Evolutionary conservation across 1,140 invertebrate species (phyloP).

Genomic region (Atta colombica): DNA sequence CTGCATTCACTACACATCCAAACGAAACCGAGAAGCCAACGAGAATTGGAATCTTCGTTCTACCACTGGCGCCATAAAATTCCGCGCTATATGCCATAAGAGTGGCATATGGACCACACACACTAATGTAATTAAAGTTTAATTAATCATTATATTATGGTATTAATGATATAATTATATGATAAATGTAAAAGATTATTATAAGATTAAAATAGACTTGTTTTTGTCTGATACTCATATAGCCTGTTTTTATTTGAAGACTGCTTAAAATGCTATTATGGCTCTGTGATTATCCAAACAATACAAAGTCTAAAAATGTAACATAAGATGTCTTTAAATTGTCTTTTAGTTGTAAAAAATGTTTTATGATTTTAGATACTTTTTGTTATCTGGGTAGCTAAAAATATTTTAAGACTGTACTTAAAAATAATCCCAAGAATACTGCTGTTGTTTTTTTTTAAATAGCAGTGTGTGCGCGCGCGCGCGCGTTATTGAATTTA

Average conservation of each 20-base stretch:
- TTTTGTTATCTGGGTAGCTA: too few relatives aligned
- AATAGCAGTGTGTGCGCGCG: neutral
- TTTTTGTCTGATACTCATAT: neutral
- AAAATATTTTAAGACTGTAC: too few relatives aligned
- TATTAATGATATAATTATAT: too few relatives aligned
- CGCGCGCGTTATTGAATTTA: neutral
- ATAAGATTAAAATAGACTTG: neutral
- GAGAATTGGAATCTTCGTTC: conserved; percentile 89
- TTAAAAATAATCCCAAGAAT: too few relatives aligned
- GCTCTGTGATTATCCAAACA: too few relatives aligned
- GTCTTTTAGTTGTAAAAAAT: too few relatives aligned
- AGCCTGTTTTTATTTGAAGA: too few relatives aligned
- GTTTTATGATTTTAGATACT: too few relatives aligned
- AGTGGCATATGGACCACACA: conserved; percentile 91
- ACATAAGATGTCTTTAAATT: too few relatives aligned
- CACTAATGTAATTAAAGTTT: conserved; percentile 85
- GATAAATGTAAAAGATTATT: neutral
- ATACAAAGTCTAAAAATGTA: too few relatives aligned
- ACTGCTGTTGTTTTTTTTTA: neutral
- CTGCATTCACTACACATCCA: conserved; percentile 81
- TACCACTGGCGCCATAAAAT: conserved; percentile 88
- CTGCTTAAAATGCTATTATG: too few relatives aligned
- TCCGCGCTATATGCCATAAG: conserved; percentile 91
- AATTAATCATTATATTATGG: neutral
- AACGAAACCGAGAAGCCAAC: conserved; percentile 87